A percentile compares a stretch with the other conserved stretches of the same genome.
phyloP scores from a whole-genome alignment of 2,888 invertebrate genomes.

The Icerya purchasi region DNA sequence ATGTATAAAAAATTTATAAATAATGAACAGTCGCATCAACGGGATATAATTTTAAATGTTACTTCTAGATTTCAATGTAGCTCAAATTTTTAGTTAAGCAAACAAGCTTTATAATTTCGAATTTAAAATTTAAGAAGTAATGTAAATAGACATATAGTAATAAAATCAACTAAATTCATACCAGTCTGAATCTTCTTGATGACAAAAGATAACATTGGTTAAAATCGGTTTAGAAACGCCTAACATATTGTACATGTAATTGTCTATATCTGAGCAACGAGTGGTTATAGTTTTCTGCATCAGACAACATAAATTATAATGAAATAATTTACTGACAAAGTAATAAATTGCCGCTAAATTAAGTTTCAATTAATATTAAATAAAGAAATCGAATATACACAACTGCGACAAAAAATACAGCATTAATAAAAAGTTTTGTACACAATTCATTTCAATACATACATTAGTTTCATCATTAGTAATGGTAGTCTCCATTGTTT shows the following conservation, averaged over 20 bases:
- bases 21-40: no score
- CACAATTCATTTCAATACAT: slow-evolving; percentile 4
- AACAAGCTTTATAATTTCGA: no score
- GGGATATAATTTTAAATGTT: no score
- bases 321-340: no score
- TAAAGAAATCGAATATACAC: slow-evolving; percentile 1
- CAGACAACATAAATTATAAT: no score
- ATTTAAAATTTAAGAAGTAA: no score
- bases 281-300: slow-evolving; percentile 30
- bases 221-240: slow-evolving; percentile 88
- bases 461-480: slow-evolving; percentile 22
- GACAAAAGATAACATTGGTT: slow-evolving; percentile 93
- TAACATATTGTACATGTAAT: slow-evolving; percentile 41
- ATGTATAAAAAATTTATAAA: no score
- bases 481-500: slow-evolving; percentile 43
- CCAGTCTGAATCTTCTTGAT: slow-evolving; percentile 94
- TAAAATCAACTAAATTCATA: slow-evolving; percentile 19
- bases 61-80: no score
- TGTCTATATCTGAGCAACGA: slow-evolving; percentile 48
- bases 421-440: not conserved
- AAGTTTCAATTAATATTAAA: no score
- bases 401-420: not conserved
- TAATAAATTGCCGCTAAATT: no score
- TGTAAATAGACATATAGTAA: no score
- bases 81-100: no score